Evolutionary conservation across 2,797 vertebrate species (phyloP), one percentile per base, ranked within the genome.

Genomic region (Acomys russatus): DNA sequence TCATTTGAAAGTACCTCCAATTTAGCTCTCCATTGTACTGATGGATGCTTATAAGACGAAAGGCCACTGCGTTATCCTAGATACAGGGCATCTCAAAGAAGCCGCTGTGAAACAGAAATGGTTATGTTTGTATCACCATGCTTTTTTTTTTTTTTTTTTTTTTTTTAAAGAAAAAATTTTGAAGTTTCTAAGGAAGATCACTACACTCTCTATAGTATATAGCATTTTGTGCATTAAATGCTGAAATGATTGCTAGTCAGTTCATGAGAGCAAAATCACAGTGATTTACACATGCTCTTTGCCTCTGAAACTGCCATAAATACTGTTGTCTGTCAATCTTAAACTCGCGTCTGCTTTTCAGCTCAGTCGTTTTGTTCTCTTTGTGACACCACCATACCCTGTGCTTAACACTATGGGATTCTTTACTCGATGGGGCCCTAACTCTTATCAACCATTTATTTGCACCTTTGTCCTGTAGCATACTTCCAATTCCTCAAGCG

Each of bases 111-210:
- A 73, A 61, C 6, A 12, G 25, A 78, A 56, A 23, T 49, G 59
- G 54, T 54, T 63, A 78, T 1, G 2, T 49, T 33, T 5, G 1
- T 35, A 73, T 3, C 8, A 25, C 28, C n/a, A 6, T 17, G 2
- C 71, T 88, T 88, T 87, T 10, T n/a, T 25, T 90, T 88, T 80
- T 73, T 44, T 88, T 88, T 87, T 10, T n/a, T 25, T 90, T 88
- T 80, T 73, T 44, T 44, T 44, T 44, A 44, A 59, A 87, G 64
- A 22, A 51, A 66, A 23, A 66, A 30, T 49, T 33, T 49, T 49
- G 28, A 51, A 9, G 25, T 22, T 85, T 22, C n/a, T 82, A 73
- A 73, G 25, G 17, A 76, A 71, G 14, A 33, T 14, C 22, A 20
- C 30, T 63, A 76, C 80, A 66, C 76, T 80, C 23, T 87, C 33